phyloP scores from a whole-genome alignment of 2,888 invertebrate species.

The Pantelozetes paolii region DNA sequence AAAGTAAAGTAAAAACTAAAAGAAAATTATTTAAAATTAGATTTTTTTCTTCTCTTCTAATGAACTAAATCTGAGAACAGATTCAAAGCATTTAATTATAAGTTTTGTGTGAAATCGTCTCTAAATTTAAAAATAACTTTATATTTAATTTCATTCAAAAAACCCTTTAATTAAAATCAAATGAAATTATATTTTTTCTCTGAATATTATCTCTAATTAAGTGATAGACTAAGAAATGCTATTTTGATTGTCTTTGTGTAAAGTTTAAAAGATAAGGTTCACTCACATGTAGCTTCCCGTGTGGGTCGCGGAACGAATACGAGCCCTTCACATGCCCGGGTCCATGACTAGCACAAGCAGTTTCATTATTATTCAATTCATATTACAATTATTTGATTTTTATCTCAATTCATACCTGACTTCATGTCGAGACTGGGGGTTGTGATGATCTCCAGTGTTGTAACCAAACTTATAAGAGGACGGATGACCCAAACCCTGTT shows the following conservation, averaged over 20 bases:
- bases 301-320: constrained; percentile 46
- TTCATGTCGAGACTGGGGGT: constrained; percentile 47
- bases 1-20: no score
- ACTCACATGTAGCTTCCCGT: constrained; percentile 42
- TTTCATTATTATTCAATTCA: background rate
- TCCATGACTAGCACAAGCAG: constrained; percentile 20
- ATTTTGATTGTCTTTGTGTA: no score
- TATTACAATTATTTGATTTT: background rate
- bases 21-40: no score
- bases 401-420: constrained; percentile 30
- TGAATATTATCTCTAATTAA: no score
- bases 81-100: no score
- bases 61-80: no score
- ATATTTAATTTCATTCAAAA: no score
- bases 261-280: background rate
- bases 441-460: constrained; percentile 46
- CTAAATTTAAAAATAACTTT: no score
- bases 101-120: no score
- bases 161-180: background rate
- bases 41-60: no score
- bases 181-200: background rate
- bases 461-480: constrained; percentile 48
- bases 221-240: no score
- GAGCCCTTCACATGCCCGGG: constrained; percentile 46
- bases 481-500: constrained; percentile 45